Percentiles rank a stretch among this genome's conserved stretches.
Evolutionary conservation across 2,113 vertebrate genomes (phyloP).

Genomic region (Anser cygnoides): DNA sequence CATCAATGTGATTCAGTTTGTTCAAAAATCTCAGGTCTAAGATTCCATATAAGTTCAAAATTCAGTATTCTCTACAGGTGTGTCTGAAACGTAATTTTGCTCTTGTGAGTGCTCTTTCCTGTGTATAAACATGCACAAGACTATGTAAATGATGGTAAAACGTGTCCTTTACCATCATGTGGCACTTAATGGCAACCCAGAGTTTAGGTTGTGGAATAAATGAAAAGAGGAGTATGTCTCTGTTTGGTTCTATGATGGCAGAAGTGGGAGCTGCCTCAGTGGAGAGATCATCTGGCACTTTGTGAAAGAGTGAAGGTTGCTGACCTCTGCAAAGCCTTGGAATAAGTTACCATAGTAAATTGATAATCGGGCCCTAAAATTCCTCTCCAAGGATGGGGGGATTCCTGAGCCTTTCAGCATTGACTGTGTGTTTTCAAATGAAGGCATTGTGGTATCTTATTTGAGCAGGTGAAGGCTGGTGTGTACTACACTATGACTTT

Average conservation of each 20-base stretch:
- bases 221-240: neutral
- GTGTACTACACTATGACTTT: neutral
- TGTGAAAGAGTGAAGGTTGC: neutral
- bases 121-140: neutral
- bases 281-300: neutral
- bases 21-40: neutral
- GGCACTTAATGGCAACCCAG: neutral
- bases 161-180: neutral
- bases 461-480: neutral
- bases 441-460: neutral
- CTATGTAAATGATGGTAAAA: neutral
- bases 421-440: neutral
- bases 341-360: neutral
- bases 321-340: neutral
- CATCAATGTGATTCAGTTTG: neutral
- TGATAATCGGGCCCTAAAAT: neutral
- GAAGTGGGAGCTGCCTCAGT: neutral
- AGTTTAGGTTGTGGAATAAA: neutral
- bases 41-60: neutral
- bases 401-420: neutral
- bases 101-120: neutral
- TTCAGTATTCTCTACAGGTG: neutral
- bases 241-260: neutral
- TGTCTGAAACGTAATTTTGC: neutral
- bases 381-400: neutral